Evolutionary conservation across 1,140 invertebrate species (phyloP), one percentile per base, ranked within the genome.

Genomic region (Neuroterus valhalla): DNA sequence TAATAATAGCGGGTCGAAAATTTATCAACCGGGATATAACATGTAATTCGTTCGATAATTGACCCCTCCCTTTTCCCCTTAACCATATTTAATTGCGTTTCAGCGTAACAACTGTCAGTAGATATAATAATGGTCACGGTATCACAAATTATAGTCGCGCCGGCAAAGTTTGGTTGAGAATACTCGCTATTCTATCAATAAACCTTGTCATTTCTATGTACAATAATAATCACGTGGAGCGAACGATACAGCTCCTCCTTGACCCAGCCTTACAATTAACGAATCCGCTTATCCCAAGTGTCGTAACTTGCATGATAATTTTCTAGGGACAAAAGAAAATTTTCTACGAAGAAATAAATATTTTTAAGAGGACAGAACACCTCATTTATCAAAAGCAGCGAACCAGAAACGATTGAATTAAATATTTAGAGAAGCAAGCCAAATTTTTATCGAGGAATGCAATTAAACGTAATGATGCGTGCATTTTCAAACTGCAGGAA

Each of bases 51-150:
- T 62, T 62, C 55, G 55, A 62, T 62, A 62, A 62, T 62, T 62
- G 55, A 62, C 55, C 55, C 52, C 23, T 62, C 55, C 55, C 26
- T 62, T 21, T 62, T 62, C 55, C 55, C 55, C 55, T 62, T 62
- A 62, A 62, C 55, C 55, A 62, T 62, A 62, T 62, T 62, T 62
- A 62, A 62, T 62, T 62, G 55, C 55, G 55, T 62, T 62, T 62
- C 55, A 62, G 55, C 55, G 55, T 62, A 62, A 62, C 55, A 62
- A 62, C 15, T 62, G 55, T 31, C 14, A 62, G 26, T 62, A 62
- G 55, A 23, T 62, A 62, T 62, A 62, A 62, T 62, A 62, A 62
- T 62, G 55, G 55, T 62, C 55, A 62, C 26, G 55, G 55, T 62
- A 62, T 62, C 55, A 62, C 55, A 62, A 62, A 62, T 62, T 62